phyloP scores from a whole-genome alignment of 2,888 invertebrate species.

The Drosophila testacea region DNA sequence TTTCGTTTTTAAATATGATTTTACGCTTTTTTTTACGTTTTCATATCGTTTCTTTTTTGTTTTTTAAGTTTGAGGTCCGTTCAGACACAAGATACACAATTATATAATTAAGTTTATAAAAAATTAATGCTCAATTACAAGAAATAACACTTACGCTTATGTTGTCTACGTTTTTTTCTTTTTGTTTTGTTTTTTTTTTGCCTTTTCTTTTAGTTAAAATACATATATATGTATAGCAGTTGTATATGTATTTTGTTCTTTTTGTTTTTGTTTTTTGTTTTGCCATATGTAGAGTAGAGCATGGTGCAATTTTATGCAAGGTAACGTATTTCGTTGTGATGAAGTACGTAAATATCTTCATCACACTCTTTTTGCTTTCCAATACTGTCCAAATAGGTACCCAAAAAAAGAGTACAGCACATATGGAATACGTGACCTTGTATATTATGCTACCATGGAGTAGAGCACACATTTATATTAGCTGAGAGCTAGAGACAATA shows the following conservation, averaged over 20 bases:
- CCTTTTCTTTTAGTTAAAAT: constrained; percentile 48
- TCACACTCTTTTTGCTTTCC: background rate
- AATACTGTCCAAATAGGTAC: background rate
- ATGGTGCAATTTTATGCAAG: background rate
- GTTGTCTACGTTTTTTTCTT: constrained; percentile 54
- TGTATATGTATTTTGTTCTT: constrained; percentile 32
- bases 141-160: constrained; percentile 83
- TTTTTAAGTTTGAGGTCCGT: constrained; percentile 75
- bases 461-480: constrained; percentile 63
- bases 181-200: constrained; percentile 30
- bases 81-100: constrained; percentile 81
- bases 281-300: constrained; percentile 30
- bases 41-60: constrained; percentile 22
- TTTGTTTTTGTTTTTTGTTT: constrained; percentile 22
- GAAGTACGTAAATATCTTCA: background rate
- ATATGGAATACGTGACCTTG: background rate
- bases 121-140: constrained; percentile 81
- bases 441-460: constrained; percentile 1
- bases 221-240: constrained; percentile 41
- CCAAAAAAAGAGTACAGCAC: background rate
- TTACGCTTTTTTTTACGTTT: constrained; percentile 33
- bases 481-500: constrained; percentile 59
- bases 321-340: background rate
- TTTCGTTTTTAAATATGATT: constrained; percentile 35
- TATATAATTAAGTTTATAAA: constrained; percentile 71